phyloP scores from a whole-genome alignment of 2,113 vertebrate species.

The Tympanuchus pallidicinctus region DNA sequence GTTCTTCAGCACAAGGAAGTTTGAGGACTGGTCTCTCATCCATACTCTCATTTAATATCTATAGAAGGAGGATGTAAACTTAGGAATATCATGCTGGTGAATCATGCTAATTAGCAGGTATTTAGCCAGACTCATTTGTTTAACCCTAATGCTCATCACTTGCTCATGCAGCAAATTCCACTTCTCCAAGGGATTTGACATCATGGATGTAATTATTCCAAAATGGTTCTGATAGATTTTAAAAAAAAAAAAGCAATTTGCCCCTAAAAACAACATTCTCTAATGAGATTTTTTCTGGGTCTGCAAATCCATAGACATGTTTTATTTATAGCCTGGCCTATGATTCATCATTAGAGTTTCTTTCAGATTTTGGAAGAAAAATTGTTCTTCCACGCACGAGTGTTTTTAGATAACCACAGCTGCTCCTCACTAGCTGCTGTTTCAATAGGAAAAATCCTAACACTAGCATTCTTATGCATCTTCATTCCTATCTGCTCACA shows the following conservation, averaged over 20 bases:
- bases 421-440: conserved; percentile 67
- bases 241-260: conserved; percentile 62
- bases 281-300: conserved; percentile 78
- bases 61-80: conserved; percentile 23
- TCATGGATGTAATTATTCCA: conserved; percentile 73
- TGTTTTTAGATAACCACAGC: conserved; percentile 77
- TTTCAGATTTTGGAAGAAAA: conserved; percentile 80
- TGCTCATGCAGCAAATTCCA: conserved; percentile 31
- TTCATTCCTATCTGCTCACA: conserved; percentile 64
- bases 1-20: neutral
- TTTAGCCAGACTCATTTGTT: conserved; percentile 50
- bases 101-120: conserved; percentile 45
- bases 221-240: conserved; percentile 61
- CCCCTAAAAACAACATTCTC: conserved; percentile 70
- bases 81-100: conserved; percentile 32
- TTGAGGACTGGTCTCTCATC: neutral
- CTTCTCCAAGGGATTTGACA: conserved; percentile 54
- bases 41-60: conserved; percentile 7
- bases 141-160: conserved; percentile 15
- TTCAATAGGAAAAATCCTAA: conserved; percentile 70
- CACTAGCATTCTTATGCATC: conserved; percentile 58
- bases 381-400: conserved; percentile 42
- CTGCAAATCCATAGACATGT: conserved; percentile 74
- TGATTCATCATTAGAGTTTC: conserved; percentile 80
- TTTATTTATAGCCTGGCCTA: conserved; percentile 79